Conservation (phyloP, 2,797 vertebrate genomes). For the Peromyscus melanophrys region DNA sequence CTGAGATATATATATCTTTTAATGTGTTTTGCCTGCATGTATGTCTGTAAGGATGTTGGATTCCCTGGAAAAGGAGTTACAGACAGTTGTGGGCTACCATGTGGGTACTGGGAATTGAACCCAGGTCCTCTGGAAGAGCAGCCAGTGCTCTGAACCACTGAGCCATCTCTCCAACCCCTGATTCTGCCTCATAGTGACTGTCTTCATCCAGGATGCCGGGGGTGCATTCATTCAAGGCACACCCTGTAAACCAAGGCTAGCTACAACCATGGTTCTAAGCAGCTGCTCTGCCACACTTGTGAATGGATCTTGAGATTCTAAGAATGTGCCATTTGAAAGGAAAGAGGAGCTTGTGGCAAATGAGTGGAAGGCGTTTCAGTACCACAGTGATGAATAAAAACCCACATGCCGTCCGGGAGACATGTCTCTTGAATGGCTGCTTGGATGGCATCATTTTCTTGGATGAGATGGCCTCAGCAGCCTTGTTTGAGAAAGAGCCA, state of each 20-base stretch:
- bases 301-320: slow-evolving; percentile 50
- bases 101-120: neutral
- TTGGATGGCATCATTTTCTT: slow-evolving; percentile 61
- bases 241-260: neutral
- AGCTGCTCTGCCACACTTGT: slow-evolving; percentile 36
- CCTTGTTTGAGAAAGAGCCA: slow-evolving; percentile 67
- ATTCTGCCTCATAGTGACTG: neutral
- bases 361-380: slow-evolving; percentile 6
- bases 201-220: neutral
- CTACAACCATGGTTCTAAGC: slow-evolving; percentile 7
- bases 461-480: slow-evolving; percentile 56
- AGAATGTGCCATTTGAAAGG: slow-evolving; percentile 44
- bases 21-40: neutral
- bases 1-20: neutral
- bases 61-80: neutral
- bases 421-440: neutral
- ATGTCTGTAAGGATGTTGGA: neutral
- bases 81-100: neutral
- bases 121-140: neutral
- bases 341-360: slow-evolving; percentile 54
- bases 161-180: neutral
- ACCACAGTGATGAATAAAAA: slow-evolving; percentile 53
- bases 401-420: slow-evolving; percentile 6
- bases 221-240: neutral
- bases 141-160: neutral